Percentiles rank a stretch among this genome's conserved stretches.
These are phyloP conservation scores for Hippopotamus amphibius DNA, from an alignment of 2,113 vertebrate genomes.

Conservation along the genomic window DNA sequence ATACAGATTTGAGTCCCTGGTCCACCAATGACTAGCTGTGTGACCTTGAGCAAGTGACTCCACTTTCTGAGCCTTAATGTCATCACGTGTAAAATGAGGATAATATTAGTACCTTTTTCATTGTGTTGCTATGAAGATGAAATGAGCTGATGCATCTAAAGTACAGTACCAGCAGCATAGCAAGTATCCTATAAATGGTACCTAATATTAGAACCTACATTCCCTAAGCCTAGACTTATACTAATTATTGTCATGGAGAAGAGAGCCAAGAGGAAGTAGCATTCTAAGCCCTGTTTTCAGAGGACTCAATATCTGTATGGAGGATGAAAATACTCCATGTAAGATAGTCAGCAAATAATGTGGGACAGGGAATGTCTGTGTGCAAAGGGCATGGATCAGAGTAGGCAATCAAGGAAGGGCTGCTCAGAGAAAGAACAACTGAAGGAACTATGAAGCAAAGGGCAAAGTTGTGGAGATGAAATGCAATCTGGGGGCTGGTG, in stretches of 20 bases:
- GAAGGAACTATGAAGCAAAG: constrained; percentile 23
- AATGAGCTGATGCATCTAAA: not conserved
- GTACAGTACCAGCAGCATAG: constrained; percentile 8
- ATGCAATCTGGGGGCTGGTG: not conserved
- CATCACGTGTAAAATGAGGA: not conserved
- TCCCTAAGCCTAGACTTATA: not conserved
- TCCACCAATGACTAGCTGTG: not conserved
- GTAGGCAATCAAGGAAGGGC: not conserved
- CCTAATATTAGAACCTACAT: not conserved
- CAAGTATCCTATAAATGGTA: not conserved
- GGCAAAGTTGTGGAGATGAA: not conserved
- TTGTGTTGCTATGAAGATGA: not conserved
- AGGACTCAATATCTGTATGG: not conserved
- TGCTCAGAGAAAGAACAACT: constrained; percentile 20
- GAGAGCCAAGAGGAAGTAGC: not conserved
- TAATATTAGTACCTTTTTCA: constrained; percentile 19
- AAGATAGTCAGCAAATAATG: not conserved
- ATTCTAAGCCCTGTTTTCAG: constrained; percentile 12
- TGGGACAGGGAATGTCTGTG: not conserved
- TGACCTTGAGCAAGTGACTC: not conserved
- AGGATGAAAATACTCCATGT: constrained; percentile 7
- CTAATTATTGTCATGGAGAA: not conserved
- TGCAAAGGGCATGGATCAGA: not conserved
- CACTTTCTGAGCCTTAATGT: not conserved
- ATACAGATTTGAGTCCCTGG: not conserved